These are phyloP conservation scores for Cydia amplana DNA, from an alignment of 1,140 invertebrate genomes.

Conservation along the genomic window DNA sequence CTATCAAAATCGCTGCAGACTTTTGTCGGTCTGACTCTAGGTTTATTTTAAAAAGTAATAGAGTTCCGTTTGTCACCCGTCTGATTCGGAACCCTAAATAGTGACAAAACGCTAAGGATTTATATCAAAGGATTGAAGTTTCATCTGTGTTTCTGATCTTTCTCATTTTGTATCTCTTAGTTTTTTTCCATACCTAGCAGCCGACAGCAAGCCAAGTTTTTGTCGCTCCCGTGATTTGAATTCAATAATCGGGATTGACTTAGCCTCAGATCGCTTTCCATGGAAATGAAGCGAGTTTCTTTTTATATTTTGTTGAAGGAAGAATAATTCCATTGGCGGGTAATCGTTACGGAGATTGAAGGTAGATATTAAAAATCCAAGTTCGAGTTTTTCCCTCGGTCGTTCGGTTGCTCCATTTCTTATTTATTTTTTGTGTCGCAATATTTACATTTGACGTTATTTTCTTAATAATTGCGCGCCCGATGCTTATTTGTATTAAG, in stretches of 20 bases:
- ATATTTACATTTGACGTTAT: neutral
- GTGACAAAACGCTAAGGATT: too few relatives aligned
- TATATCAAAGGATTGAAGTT: too few relatives aligned
- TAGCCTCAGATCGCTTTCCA: conserved; percentile 58
- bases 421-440: neutral
- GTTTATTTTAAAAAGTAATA: too few relatives aligned
- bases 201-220: conserved; percentile 38
- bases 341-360: conserved; percentile 52
- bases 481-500: neutral
- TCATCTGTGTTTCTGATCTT: too few relatives aligned
- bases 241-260: conserved; percentile 58
- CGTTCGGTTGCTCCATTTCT: conserved; percentile 37
- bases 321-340: conserved; percentile 55
- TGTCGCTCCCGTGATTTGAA: conserved; percentile 58
- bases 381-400: conserved; percentile 33
- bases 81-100: too few relatives aligned
- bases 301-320: conserved; percentile 52
- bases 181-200: neutral
- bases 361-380: conserved; percentile 56
- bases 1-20: too few relatives aligned
- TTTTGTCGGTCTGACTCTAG: too few relatives aligned
- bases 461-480: neutral
- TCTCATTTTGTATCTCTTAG: neutral
- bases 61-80: too few relatives aligned
- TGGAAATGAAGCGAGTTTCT: conserved; percentile 62